Evolutionary conservation across 2,113 vertebrate genomes (phyloP).

Genomic region (Scopus umbretta): DNA sequence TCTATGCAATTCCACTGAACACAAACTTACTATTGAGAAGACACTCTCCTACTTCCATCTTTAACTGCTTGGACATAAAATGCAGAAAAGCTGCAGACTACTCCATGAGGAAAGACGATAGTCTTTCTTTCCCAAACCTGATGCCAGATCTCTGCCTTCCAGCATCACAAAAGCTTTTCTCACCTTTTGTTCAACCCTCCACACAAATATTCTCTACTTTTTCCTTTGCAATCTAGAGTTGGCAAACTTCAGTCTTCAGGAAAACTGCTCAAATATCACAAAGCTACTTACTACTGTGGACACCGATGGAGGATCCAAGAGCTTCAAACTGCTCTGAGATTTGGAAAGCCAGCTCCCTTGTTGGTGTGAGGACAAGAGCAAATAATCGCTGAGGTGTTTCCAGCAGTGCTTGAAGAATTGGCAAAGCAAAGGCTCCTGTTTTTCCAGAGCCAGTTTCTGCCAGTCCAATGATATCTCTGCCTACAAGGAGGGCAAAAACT

Average conservation of each 20-base stretch:
- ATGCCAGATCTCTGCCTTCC: not conserved
- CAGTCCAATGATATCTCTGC: constrained; percentile 90
- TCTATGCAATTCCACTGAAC: not conserved
- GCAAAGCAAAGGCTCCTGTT: constrained; percentile 93
- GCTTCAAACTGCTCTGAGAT: constrained; percentile 97
- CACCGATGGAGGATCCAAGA: constrained; percentile 94
- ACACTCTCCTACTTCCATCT: not conserved
- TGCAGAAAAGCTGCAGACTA: not conserved
- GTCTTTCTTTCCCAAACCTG: not conserved
- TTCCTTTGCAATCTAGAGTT: not conserved
- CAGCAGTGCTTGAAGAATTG: constrained; percentile 90
- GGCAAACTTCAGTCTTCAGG: not conserved
- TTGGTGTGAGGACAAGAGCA: constrained; percentile 92
- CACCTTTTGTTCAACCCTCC: not conserved
- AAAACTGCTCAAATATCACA: not conserved
- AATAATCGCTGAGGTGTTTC: constrained; percentile 88
- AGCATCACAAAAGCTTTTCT: not conserved
- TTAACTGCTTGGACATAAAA: not conserved
- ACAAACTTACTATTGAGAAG: not conserved
- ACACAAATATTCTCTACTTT: not conserved
- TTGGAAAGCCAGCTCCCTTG: constrained; percentile 95
- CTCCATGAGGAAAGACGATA: not conserved
- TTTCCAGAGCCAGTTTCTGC: constrained; percentile 98
- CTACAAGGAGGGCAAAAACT: constrained; percentile 23
- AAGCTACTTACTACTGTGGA: constrained; percentile 82